Evolutionary conservation across 2,888 invertebrate species (phyloP), one percentile per base, ranked within the genome.

Genomic region (Hermaeophaga mercurialis): DNA sequence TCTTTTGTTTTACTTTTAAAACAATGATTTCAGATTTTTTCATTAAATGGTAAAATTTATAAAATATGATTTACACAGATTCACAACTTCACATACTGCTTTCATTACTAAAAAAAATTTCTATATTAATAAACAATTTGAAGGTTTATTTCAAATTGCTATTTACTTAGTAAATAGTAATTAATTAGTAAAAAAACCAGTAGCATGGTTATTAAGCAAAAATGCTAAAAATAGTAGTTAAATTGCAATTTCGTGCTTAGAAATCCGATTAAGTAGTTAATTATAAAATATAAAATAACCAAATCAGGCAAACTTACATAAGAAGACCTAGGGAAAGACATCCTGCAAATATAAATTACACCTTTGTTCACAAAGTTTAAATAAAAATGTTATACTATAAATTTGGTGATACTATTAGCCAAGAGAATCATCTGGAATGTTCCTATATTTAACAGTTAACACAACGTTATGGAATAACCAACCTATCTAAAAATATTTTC

Each of bases 241-340:
- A 47, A 47, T 26, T 39, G 26, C 18, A 47, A 36, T 36, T 39
- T 26, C 48, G 38, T 39, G 38, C 31, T 31, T 11, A 3, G 12
- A 31, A 31, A 5, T 31, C 12, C 31, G 31, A 12, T 12, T 9
- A 8, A 28, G n/a, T 9, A 28, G 31, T 31, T 31, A 31, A 12
- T 28, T 31, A 8, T 31, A 12, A 4, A 31, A 11, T 3, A 12
- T 31, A n/a, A 31, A 31, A 31, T 12, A 31, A 31, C n/a, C 31
- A 9, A n/a, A n/a, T n/a, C n/a, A n/a, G n/a, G n/a, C n/a, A n/a
- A n/a, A 70, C 67, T 57, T 50, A 65, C 62, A 62, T 54, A 64
- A 49, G 52, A 49, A 22, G 56, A 56, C 14, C 36, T 44, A 14
- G 48, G 48, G 50, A 49, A 56, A 34, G 54, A 48, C 54, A 54